A percentile compares a stretch with the other conserved stretches of the same genome.
These are phyloP conservation scores for Meloe dianella DNA, from an alignment of 2,888 invertebrate species.

Conservation along the genomic window DNA sequence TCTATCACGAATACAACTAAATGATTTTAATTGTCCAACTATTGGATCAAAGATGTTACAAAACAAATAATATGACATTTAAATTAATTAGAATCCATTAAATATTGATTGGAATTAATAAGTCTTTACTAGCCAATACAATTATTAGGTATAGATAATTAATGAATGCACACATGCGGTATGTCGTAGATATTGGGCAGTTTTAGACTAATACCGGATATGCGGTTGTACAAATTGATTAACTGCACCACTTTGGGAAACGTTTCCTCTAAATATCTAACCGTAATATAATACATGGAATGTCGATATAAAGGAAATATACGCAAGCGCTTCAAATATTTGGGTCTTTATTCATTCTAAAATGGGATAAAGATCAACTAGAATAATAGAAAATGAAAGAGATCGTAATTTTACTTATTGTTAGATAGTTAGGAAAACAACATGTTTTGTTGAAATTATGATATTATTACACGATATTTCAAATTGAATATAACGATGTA, in stretches of 20 bases:
- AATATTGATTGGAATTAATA: not conserved
- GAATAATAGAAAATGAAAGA: not conserved
- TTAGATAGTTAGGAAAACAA: too few species aligned
- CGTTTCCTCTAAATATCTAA: conserved; percentile 25
- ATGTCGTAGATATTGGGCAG: conserved; percentile 22
- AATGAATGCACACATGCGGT: conserved; percentile 17
- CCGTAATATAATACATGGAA: conserved; percentile 27
- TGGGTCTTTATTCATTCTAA: not conserved
- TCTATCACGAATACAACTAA: conserved; percentile 28
- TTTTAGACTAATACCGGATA: conserved; percentile 22
- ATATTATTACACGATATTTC: too few species aligned
- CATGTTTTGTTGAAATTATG: too few species aligned
- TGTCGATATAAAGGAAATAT: conserved; percentile 29
- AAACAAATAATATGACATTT: conserved; percentile 3
- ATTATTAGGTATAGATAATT: not conserved
- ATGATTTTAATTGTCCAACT: conserved; percentile 33
- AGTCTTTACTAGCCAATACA: not conserved
- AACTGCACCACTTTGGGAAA: conserved; percentile 32
- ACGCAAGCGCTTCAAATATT: conserved; percentile 26
- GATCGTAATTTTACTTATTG: not conserved
- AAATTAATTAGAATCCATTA: too few species aligned
- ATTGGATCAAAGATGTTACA: conserved; percentile 24
- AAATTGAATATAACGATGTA: too few species aligned
- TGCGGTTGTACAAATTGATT: conserved; percentile 33
- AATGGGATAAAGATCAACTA: not conserved